Conservation (phyloP, 2,888 invertebrate genomes). For the Eulithis testata region DNA sequence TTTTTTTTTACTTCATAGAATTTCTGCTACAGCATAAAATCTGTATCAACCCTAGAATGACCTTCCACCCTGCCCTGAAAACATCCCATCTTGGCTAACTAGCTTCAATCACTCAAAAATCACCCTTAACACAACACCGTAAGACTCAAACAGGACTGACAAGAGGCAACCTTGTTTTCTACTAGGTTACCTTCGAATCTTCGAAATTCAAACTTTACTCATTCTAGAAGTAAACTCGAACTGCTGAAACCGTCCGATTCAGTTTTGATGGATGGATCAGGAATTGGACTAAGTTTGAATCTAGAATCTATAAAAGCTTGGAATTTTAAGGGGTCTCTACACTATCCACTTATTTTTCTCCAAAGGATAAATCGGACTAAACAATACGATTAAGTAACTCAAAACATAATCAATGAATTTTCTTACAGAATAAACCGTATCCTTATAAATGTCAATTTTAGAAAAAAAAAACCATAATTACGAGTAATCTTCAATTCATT, state of each 20-base stretch:
- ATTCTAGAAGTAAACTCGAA: slow-evolving; percentile 27
- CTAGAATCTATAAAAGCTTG: slow-evolving; percentile 23
- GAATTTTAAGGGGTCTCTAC: slow-evolving; percentile 8
- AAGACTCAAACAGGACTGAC: slow-evolving; percentile 17
- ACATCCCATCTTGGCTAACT: slow-evolving; percentile 38
- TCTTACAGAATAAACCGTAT: no score
- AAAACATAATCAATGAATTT: no score
- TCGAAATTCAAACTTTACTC: slow-evolving; percentile 30
- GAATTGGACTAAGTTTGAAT: slow-evolving; percentile 22
- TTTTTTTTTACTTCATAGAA: no score
- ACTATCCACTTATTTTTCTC: no score
- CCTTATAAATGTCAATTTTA: no score
- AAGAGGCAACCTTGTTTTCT: slow-evolving; percentile 56
- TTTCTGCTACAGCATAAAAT: no score
- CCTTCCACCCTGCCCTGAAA: slow-evolving; percentile 41
- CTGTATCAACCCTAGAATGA: slow-evolving; percentile 44
- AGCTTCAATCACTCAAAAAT: slow-evolving; percentile 34
- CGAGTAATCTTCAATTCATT: no score
- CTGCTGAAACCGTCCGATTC: slow-evolving; percentile 25
- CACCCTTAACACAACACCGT: slow-evolving; percentile 20
- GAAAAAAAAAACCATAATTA: no score
- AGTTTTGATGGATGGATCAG: slow-evolving; percentile 33
- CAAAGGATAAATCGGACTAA: no score
- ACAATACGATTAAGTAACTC: no score
- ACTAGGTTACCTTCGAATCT: slow-evolving; percentile 35